Percentiles rank a stretch among this genome's conserved stretches.
Evolutionary conservation across 2,888 invertebrate species (phyloP).

Genomic region (Metallyticus violacea): DNA sequence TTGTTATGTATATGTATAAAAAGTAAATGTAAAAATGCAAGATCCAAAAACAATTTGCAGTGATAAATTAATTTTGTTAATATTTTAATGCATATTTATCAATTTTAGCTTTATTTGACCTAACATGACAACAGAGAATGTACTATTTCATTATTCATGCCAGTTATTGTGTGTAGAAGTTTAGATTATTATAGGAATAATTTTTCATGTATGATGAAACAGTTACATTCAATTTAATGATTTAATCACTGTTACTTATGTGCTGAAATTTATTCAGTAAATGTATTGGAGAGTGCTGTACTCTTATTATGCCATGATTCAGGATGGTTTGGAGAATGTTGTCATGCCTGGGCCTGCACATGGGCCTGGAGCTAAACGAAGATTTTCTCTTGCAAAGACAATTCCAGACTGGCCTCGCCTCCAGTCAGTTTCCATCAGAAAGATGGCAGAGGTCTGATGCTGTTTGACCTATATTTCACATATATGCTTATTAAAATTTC

Average conservation of each 20-base stretch:
- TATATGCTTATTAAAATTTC: background rate
- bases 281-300: background rate
- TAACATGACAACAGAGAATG: too few species aligned
- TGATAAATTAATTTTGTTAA: background rate
- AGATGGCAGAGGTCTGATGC: constrained; percentile 30
- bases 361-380: constrained; percentile 50
- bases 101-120: too few species aligned
- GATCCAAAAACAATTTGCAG: too few species aligned
- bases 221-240: too few species aligned
- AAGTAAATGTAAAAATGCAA: too few species aligned
- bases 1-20: too few species aligned
- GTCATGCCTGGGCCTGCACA: background rate
- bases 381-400: constrained; percentile 88
- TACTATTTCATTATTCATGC: background rate
- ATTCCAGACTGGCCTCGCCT: constrained; percentile 96
- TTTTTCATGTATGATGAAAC: background rate
- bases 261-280: background rate
- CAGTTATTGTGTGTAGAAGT: background rate
- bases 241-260: background rate
- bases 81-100: background rate
- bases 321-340: background rate
- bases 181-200: background rate
- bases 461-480: constrained; percentile 18
- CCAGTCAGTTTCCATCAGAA: constrained; percentile 46
- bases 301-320: background rate